Evolutionary conservation across 2,888 invertebrate species (phyloP).

Genomic region (Hyalella azteca): DNA sequence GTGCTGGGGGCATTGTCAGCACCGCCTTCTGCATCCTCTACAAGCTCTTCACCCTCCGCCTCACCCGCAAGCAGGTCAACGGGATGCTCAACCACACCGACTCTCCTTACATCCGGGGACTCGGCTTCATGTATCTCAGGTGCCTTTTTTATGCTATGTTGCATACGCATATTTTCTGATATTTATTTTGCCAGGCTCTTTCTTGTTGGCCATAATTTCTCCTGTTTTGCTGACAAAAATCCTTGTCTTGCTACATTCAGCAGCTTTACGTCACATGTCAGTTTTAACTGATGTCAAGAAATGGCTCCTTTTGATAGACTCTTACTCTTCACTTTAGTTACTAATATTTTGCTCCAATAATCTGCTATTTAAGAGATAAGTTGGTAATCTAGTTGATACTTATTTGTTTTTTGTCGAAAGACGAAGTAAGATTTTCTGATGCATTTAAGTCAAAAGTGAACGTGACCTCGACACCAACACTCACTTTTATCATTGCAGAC

Average conservation of each 20-base stretch:
- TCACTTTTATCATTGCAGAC: too few species aligned
- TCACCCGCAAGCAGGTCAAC: slow-evolving; percentile 97
- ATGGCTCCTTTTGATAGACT: too few species aligned
- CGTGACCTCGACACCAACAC: too few species aligned
- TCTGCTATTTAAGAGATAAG: too few species aligned
- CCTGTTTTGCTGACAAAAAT: too few species aligned
- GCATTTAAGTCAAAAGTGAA: not conserved
- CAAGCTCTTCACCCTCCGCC: slow-evolving; percentile 92
- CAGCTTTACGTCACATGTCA: too few species aligned
- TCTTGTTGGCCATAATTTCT: not conserved
- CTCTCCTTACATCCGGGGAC: slow-evolving; percentile 95
- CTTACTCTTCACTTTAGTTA: too few species aligned
- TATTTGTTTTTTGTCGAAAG: not conserved
- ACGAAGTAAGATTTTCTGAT: too few species aligned
- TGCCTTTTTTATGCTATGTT: slow-evolving; percentile 61
- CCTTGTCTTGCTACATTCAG: too few species aligned
- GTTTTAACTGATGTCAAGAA: too few species aligned
- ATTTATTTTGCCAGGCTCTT: not conserved
- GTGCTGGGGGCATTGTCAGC: slow-evolving; percentile 99
- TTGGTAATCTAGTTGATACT: not conserved
- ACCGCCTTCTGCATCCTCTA: slow-evolving; percentile 99
- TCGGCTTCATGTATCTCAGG: slow-evolving; percentile 84
- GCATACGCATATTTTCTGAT: not conserved
- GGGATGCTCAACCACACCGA: slow-evolving; percentile 93
- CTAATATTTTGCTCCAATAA: too few species aligned